Base-by-base conservation (phyloP, 2,888 invertebrate genomes). In the Neria commutata region DNA sequence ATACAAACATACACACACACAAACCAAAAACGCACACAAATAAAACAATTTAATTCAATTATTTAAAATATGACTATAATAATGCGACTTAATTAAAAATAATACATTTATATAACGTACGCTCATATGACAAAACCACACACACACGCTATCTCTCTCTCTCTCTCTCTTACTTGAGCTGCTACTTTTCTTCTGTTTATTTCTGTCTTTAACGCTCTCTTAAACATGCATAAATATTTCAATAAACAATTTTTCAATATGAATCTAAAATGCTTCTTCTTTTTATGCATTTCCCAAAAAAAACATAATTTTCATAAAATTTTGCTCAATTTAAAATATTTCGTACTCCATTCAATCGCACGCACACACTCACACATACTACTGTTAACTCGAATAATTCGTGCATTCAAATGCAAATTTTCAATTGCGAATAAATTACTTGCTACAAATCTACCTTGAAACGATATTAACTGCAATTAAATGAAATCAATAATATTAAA, bases 361-460 rank as follows among this genome's bases (percentile, higher is more conserved):
- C 40, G n/a, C 23, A 24, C 23, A 34, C 37, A 37, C 23, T 1
- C 14, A 23, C 58, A 64, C 46, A 70, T 71, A 71, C 71, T 59
- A 23, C 61, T 23, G 51, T 56, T 54, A n/a, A 58, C 70, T 62
- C 71, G 34, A 72, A 73, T 70, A 71, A 73, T 71, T 68, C 40
- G 67, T 25, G 62, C 67, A 61, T 62, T 62, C 61, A 68, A 63
- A 61, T 62, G 56, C 64, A 50, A 62, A 69, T 64, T 59, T 66
- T 66, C 64, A 68, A 74, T 65, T 63, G 49, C 56, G 61, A 58
- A 37, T 37, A 14, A 37, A 37, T 51, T 54, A 46, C 42, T 42
- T 37, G 34, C 55, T 63, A 63, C 63, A 64, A 68, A 64, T 66
- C 66, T 64, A 63, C 62, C 61, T 54, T 65, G 50, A 63, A 67